Percentiles rank a stretch among this genome's conserved stretches.
Evolutionary conservation across 2,797 vertebrate genomes (phyloP).

Genomic region (Pagetopsis macropterus): DNA sequence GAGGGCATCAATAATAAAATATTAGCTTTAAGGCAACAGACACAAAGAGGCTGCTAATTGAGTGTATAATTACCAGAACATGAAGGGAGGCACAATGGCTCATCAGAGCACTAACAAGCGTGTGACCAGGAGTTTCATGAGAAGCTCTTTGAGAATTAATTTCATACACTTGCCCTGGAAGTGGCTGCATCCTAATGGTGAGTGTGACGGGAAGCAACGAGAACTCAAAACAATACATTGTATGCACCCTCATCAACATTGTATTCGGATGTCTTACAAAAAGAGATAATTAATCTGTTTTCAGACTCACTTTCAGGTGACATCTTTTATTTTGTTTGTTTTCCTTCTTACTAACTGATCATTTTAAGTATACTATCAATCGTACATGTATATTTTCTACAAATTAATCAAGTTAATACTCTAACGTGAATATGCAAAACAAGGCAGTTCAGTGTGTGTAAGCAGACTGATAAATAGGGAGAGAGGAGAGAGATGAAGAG

Average conservation of each 20-base stretch:
- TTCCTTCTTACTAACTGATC: not conserved
- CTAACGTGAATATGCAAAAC: slow-evolving; percentile 40
- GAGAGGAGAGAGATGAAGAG: slow-evolving; percentile 65
- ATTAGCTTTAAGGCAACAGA: slow-evolving; percentile 70
- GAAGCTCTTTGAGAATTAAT: slow-evolving; percentile 66
- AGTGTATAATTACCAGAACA: slow-evolving; percentile 79
- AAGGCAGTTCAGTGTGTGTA: slow-evolving; percentile 46
- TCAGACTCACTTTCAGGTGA: slow-evolving; percentile 8
- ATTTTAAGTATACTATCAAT: slow-evolving; percentile 24
- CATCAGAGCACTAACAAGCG: slow-evolving; percentile 78
- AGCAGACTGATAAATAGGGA: slow-evolving; percentile 60
- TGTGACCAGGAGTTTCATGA: slow-evolving; percentile 69
- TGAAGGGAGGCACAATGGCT: slow-evolving; percentile 74
- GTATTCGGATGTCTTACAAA: slow-evolving; percentile 8
- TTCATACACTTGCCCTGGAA: slow-evolving; percentile 48
- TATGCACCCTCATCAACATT: slow-evolving; percentile 10
- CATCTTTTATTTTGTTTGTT: not conserved
- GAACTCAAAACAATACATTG: slow-evolving; percentile 31
- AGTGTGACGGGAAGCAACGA: slow-evolving; percentile 20
- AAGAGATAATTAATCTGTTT: slow-evolving; percentile 8
- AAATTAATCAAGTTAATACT: slow-evolving; percentile 38
- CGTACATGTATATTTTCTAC: slow-evolving; percentile 26
- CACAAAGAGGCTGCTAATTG: slow-evolving; percentile 73
- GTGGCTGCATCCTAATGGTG: slow-evolving; percentile 41
- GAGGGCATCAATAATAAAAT: slow-evolving; percentile 70